phyloP scores from a whole-genome alignment of 23 tunicate genomes.

The Styela plicata region DNA sequence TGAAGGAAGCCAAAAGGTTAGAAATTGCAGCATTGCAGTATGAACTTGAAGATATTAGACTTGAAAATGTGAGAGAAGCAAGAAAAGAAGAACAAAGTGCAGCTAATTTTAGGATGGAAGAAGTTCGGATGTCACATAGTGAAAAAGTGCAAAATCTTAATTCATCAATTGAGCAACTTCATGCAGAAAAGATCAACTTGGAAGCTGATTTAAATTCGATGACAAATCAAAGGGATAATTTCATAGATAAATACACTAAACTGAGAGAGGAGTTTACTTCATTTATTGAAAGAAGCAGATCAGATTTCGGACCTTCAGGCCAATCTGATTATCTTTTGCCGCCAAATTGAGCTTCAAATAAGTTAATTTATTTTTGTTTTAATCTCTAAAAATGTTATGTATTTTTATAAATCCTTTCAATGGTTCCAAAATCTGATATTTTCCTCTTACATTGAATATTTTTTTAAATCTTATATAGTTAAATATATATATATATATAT shows the following conservation, averaged over 20 bases:
- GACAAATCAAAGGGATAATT: slow-evolving; percentile 33
- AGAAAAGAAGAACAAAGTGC: slow-evolving; percentile 19
- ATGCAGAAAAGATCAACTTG: slow-evolving; percentile 12
- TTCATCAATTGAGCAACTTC: slow-evolving; percentile 15
- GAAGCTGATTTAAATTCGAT: slow-evolving; percentile 33
- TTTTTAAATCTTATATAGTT: no score
- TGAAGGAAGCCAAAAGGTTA: slow-evolving; percentile 10
- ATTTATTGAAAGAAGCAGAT: slow-evolving; percentile 66
- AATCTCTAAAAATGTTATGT: no score
- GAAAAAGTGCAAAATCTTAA: slow-evolving; percentile 5
- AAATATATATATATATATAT: no score
- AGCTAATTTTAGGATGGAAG: slow-evolving; percentile 11
- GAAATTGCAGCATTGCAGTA: slow-evolving; percentile 5
- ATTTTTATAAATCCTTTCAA: no score
- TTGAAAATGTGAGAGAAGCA: slow-evolving; percentile 25
- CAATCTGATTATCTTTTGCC: slow-evolving; percentile 76
- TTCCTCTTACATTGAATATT: no score
- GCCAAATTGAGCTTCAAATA: slow-evolving; percentile 18
- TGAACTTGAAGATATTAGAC: slow-evolving; percentile 5
- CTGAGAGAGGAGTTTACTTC: slow-evolving; percentile 33
- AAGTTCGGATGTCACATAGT: slow-evolving; percentile 19
- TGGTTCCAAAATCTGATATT: no score
- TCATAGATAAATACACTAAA: slow-evolving; percentile 38
- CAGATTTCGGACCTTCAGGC: slow-evolving; percentile 51
- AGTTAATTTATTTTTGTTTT: no score